A percentile compares a stretch with the other conserved stretches of the same genome.
Evolutionary conservation across 2,113 vertebrate species (phyloP).

Genomic region (Pardalotus punctatus): DNA sequence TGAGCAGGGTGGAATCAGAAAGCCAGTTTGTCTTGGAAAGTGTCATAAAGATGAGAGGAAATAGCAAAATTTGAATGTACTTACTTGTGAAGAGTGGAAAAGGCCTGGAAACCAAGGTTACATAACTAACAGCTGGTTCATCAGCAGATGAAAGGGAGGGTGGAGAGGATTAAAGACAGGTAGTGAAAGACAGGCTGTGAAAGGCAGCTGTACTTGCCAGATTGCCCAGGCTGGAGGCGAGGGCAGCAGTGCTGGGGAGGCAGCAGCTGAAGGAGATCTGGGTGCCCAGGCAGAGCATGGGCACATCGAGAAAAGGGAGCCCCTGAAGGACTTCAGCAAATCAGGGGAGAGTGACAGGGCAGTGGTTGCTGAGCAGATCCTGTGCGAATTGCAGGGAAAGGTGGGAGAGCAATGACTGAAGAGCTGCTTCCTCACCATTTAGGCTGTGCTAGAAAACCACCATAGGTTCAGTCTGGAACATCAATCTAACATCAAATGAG

Average conservation of each 20-base stretch:
- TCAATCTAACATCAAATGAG: background rate
- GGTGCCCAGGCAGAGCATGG: background rate
- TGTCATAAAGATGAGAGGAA: background rate
- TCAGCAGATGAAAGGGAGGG: background rate
- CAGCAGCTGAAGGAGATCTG: background rate
- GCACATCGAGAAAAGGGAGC: background rate
- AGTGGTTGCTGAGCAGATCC: background rate
- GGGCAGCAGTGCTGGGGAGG: background rate
- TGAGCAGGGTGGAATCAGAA: background rate
- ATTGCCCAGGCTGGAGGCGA: background rate
- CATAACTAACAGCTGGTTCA: background rate
- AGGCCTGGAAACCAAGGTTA: background rate
- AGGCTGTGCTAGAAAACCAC: background rate
- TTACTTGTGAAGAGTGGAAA: background rate
- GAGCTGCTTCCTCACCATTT: background rate
- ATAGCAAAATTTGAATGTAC: background rate
- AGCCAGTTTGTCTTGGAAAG: background rate
- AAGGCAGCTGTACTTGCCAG: background rate
- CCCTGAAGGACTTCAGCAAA: background rate
- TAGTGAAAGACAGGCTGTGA: background rate
- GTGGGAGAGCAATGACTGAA: background rate
- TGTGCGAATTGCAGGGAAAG: background rate
- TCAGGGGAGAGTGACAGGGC: background rate
- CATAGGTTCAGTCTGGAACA: rapidly evolving
- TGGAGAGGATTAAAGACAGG: background rate